Conservation (phyloP, 2,888 invertebrate genomes). For the Liposcelis brunnea region DNA sequence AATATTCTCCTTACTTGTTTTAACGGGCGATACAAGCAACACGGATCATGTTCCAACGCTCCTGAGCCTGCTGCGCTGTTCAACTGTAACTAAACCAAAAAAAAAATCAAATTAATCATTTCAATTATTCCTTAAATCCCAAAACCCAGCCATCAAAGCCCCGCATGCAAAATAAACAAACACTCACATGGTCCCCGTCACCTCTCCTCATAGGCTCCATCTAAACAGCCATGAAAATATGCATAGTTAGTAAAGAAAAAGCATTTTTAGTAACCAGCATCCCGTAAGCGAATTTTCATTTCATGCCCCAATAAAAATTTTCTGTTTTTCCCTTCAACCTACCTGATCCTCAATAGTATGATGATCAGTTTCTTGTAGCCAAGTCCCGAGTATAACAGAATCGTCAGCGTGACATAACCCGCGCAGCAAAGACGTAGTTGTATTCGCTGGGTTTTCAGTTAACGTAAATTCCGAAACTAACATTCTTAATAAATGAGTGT, state of each 20-base stretch:
- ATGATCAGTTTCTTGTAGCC: constrained; percentile 93
- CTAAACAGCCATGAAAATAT: constrained; percentile 29
- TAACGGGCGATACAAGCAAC: constrained; percentile 66
- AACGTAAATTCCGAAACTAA: constrained; percentile 89
- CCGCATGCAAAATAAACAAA: constrained; percentile 8
- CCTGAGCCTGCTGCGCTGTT: constrained; percentile 92
- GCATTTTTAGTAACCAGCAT: constrained; percentile 8
- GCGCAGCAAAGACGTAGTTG: constrained; percentile 66
- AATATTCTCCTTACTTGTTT: constrained; percentile 34
- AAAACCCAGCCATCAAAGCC: neutral
- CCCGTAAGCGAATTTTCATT: neutral
- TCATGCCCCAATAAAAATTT: neutral
- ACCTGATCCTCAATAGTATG: constrained; percentile 96
- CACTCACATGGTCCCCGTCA: constrained; percentile 67
- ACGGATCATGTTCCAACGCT: constrained; percentile 90
- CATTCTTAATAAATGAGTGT: constrained; percentile 75
- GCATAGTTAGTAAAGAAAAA: constrained; percentile 11
- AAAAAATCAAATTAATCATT: constrained; percentile 9
- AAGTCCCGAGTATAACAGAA: constrained; percentile 81
- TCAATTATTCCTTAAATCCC: no score
- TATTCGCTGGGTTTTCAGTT: constrained; percentile 83
- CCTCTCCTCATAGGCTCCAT: constrained; percentile 71
- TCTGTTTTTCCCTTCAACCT: constrained; percentile 18
- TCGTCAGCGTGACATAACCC: constrained; percentile 77
- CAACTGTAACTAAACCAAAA: constrained; percentile 58